Conservation (phyloP, 2,888 invertebrate species). For the Pachycephus smyrnensis region DNA sequence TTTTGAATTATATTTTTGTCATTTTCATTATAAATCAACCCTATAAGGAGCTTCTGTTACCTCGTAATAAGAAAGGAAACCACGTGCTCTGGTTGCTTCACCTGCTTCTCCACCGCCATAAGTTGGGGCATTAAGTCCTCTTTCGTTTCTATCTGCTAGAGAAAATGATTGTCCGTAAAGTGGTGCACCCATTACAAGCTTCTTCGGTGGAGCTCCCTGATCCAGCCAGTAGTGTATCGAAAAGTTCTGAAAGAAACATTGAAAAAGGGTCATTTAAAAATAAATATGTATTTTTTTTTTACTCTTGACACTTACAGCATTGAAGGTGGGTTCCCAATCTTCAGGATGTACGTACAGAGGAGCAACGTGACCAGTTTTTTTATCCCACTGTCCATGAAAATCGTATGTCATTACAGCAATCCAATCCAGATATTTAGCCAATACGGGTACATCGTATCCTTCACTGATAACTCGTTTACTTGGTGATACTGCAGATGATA, state of each 20-base stretch:
- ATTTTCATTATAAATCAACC: not conserved
- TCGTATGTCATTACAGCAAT: conserved; percentile 93
- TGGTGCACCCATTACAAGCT: conserved; percentile 88
- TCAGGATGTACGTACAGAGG: conserved; percentile 85
- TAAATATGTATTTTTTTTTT: not conserved
- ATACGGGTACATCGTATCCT: conserved; percentile 83
- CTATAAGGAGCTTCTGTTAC: conserved; percentile 60
- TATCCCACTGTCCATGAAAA: conserved; percentile 93
- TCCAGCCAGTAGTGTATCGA: conserved; percentile 89
- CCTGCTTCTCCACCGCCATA: conserved; percentile 92
- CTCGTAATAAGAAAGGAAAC: conserved; percentile 91
- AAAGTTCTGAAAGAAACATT: conserved; percentile 75
- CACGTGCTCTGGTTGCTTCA: conserved; percentile 87
- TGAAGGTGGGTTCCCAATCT: conserved; percentile 81
- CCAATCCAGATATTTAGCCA: conserved; percentile 87
- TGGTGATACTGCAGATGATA: conserved; percentile 89
- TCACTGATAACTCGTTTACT: conserved; percentile 85
- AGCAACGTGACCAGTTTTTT: conserved; percentile 89
- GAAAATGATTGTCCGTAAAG: conserved; percentile 92
- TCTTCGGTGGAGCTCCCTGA: conserved; percentile 82
- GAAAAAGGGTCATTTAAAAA: not conserved
- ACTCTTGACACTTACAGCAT: conserved; percentile 72
- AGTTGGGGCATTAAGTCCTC: conserved; percentile 80
- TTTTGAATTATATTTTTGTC: not conserved
- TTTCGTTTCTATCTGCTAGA: conserved; percentile 73